phyloP scores from a whole-genome alignment of 2,888 invertebrate genomes.

The Drosophila fungiperda region DNA sequence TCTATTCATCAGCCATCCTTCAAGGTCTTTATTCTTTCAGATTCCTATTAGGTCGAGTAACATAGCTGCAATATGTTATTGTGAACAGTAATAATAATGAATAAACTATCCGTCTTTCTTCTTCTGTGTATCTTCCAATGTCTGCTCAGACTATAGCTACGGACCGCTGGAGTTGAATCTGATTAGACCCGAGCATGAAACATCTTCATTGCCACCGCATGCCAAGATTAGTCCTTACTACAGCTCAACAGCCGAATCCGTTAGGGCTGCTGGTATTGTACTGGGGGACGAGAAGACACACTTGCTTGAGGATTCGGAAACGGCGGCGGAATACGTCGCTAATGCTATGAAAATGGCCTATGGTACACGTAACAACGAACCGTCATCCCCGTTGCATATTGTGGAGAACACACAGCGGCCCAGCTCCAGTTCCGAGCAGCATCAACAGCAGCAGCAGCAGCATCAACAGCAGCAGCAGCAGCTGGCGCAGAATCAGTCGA shows the following conservation, averaged over 20 bases:
- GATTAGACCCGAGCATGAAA: constrained; percentile 77
- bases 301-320: constrained; percentile 78
- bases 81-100: background rate
- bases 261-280: constrained; percentile 19
- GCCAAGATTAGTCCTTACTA: constrained; percentile 51
- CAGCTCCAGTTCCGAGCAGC: constrained; percentile 18
- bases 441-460: constrained; percentile 25
- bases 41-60: background rate
- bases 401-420: constrained; percentile 41
- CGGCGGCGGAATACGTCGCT: constrained; percentile 84
- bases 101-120: background rate
- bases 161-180: constrained; percentile 82
- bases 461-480: constrained; percentile 37
- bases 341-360: constrained; percentile 84
- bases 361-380: constrained; percentile 70
- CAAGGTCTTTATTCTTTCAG: background rate
- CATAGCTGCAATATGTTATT: background rate
- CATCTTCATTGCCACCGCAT: constrained; percentile 46
- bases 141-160: constrained; percentile 68
- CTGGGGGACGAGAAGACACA: constrained; percentile 39
- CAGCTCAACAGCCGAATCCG: constrained; percentile 48
- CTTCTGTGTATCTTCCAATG: background rate
- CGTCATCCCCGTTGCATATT: constrained; percentile 36
- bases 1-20: background rate
- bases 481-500: constrained; percentile 33